Evolutionary conservation across 2,888 invertebrate genomes (phyloP).

Genomic region (Drosophila mulleri): DNA sequence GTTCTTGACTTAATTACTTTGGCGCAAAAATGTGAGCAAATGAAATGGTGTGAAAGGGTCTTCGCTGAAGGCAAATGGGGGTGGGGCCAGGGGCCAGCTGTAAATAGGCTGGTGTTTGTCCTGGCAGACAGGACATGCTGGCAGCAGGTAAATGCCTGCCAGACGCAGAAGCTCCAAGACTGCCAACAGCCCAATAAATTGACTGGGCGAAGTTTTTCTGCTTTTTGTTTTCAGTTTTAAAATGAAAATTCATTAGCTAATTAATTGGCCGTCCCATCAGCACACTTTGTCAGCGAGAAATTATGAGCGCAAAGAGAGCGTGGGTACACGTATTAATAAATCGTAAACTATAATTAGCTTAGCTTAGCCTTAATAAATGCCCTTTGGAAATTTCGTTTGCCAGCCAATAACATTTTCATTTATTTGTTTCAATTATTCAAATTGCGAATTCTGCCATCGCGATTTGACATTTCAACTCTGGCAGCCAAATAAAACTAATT

Average conservation of each 20-base stretch:
- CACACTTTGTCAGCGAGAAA: constrained; percentile 24
- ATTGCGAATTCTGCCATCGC: constrained; percentile 28
- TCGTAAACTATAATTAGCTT: constrained; percentile 23
- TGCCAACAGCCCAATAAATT: constrained; percentile 31
- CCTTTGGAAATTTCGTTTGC: constrained; percentile 48
- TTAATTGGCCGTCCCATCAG: constrained; percentile 59
- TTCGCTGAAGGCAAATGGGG: background rate
- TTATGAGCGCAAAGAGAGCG: background rate
- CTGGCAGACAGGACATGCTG: constrained; percentile 22
- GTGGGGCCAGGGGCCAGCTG: background rate
- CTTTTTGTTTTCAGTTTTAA: constrained; percentile 21
- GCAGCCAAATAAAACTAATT: constrained; percentile 26
- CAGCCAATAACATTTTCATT: constrained; percentile 20
- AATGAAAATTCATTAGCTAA: constrained; percentile 72
- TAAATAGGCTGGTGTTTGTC: constrained; percentile 19
- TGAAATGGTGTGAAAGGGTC: constrained; percentile 18
- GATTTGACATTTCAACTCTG: constrained; percentile 20
- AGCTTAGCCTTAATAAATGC: constrained; percentile 13
- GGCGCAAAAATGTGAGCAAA: constrained; percentile 18
- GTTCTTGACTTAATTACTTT: constrained; percentile 56
- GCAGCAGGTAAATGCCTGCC: constrained; percentile 41
- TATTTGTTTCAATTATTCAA: constrained; percentile 58
- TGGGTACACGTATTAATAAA: constrained; percentile 22
- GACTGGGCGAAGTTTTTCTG: constrained; percentile 34
- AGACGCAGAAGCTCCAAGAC: background rate